Base-by-base conservation (phyloP, 2,888 invertebrate species). In the Temnothorax ravouxi region DNA sequence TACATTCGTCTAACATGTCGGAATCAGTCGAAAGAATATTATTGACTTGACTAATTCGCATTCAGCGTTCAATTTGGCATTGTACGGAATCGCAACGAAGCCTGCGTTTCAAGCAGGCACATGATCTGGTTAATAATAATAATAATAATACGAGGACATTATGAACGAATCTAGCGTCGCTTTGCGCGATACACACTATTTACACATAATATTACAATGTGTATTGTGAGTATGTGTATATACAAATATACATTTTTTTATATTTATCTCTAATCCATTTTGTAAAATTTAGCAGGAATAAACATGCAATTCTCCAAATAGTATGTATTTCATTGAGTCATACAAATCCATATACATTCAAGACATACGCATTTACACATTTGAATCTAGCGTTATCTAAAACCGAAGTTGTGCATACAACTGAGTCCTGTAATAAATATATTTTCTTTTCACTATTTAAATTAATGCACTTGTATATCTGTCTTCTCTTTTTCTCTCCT, bases 81-180 rank as follows among this genome's bases (percentile, higher is more conserved):
- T 47, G 59, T 18, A 59, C 21, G 13, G 13, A 71, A 56, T 72
- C 38, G 21, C 9, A 59, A 50, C 38, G 56, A 72, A 72, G 18
- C 9, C 1, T 21, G 21, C 9, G 13, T 15, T 69, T 44, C 2
- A 5, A 13, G 13, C 15, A 47, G 21, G 9, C 18, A 74, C 47
- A 80, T 80, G 59, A 72, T 80, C 25, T 50, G 74, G 38, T 74
- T 59, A 47, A 50, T 74, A 29, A 29, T 29, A 29, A 29, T 29
- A 29, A 29, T 29, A 29, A 29, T 29, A 54, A 74, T 72, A 29
- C 21, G 6, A 38, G 25, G 18, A 29, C 3, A 44, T 21, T 4
- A 47, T 8, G 2, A 3, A 74, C 11, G 8, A 66, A 44, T 5
- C 13, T 54, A 52, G n/a, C 29, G 2, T 69, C 21, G 11, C 11